Evolutionary conservation across 2,797 vertebrate species (phyloP).

Genomic region (Liasis olivaceus): DNA sequence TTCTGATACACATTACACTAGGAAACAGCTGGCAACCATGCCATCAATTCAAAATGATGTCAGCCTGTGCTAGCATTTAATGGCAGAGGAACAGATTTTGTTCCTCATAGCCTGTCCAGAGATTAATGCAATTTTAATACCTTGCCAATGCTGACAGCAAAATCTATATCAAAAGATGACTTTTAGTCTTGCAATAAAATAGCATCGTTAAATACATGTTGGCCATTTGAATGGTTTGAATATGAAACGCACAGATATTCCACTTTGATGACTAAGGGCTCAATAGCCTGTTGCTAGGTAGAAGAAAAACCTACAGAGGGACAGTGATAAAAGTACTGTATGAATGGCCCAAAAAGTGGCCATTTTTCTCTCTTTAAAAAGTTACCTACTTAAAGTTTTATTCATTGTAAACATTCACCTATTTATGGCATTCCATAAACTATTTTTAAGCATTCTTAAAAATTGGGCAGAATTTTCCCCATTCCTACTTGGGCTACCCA

Average conservation of each 20-base stretch:
- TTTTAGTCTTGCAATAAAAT: slow-evolving; percentile 1
- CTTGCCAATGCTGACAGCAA: slow-evolving; percentile 21
- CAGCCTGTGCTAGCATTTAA: not conserved
- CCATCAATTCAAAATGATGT: not conserved
- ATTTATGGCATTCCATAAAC: not conserved
- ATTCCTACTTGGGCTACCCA: not conserved
- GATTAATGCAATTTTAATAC: slow-evolving; percentile 24
- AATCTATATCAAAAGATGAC: not conserved
- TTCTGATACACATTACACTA: not conserved
- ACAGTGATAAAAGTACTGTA: not conserved
- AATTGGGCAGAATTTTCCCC: not conserved
- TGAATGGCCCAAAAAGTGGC: not conserved
- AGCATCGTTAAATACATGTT: not conserved
- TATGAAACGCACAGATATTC: not conserved
- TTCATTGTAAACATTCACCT: not conserved
- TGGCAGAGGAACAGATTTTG: slow-evolving; percentile 9
- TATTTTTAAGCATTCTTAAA: not conserved
- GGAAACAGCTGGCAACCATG: slow-evolving; percentile 25
- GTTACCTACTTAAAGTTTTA: not conserved
- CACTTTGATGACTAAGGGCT: not conserved
- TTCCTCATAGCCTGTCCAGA: not conserved
- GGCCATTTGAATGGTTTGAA: not conserved
- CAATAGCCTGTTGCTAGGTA: not conserved
- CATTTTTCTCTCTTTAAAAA: not conserved
- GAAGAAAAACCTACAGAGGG: not conserved